These are phyloP conservation scores for Indicator indicator DNA, from an alignment of 2,113 vertebrate species.

Conservation along the genomic window DNA sequence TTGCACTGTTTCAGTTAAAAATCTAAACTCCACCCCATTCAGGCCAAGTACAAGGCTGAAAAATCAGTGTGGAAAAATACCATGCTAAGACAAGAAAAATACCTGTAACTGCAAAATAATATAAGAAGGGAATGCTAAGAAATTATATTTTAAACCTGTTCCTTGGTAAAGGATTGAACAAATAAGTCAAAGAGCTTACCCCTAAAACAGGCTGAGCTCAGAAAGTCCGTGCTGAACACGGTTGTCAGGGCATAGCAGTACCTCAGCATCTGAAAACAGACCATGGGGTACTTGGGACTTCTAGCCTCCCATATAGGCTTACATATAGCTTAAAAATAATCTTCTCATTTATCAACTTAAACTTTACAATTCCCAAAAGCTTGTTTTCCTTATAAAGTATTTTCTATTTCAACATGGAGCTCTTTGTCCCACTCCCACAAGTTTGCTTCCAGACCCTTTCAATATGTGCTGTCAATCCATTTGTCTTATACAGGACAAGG, in stretches of 20 bases:
- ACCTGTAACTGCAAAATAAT: background rate
- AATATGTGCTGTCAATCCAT: background rate
- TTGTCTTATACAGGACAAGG: background rate
- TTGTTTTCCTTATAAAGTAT: background rate
- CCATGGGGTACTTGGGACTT: background rate
- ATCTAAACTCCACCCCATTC: background rate
- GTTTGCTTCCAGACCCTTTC: background rate
- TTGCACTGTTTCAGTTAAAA: background rate
- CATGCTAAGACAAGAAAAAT: background rate
- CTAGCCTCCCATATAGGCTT: background rate
- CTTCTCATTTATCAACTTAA: background rate
- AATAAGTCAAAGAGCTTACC: background rate
- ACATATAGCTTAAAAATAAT: background rate
- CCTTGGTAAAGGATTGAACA: background rate
- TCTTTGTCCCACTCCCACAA: background rate
- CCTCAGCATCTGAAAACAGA: background rate
- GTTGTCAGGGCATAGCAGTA: rapidly evolving
- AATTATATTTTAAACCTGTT: background rate
- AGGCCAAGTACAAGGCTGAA: background rate
- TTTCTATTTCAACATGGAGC: background rate
- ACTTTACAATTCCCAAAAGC: background rate
- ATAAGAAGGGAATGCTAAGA: background rate
- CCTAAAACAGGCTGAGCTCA: background rate
- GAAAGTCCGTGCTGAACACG: background rate
- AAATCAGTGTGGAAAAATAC: background rate